phyloP scores from a whole-genome alignment of 1,140 invertebrate genomes.

The Brachionus rubens region DNA sequence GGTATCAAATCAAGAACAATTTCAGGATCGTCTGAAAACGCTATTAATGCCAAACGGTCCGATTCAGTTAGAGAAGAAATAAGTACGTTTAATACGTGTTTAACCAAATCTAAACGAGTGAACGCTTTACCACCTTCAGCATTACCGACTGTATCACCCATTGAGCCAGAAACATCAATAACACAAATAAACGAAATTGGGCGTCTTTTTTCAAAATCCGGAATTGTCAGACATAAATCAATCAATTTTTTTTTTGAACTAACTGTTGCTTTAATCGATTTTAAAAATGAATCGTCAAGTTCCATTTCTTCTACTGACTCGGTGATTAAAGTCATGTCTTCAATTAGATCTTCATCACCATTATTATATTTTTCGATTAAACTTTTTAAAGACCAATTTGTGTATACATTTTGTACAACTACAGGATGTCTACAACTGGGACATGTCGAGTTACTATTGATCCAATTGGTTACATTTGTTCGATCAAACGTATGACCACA shows the following conservation, averaged over 20 bases:
- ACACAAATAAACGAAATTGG: conserved; percentile 38
- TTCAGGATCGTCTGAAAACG: background rate
- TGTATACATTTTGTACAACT: background rate
- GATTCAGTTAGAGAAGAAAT: conserved; percentile 11
- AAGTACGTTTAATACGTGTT: conserved; percentile 37
- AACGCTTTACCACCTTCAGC: conserved; percentile 7
- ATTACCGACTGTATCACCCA: background rate
- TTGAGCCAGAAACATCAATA: conserved; percentile 40
- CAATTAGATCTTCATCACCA: background rate
- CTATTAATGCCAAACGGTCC: conserved; percentile 7
- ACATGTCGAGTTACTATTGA: background rate
- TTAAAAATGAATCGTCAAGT: background rate
- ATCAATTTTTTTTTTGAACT: background rate
- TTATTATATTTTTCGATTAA: conserved; percentile 25
- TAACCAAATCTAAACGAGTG: conserved; percentile 25
- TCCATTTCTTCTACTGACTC: conserved; percentile 5
- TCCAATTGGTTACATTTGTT: background rate
- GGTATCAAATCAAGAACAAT: background rate
- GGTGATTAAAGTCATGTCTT: background rate
- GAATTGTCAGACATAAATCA: background rate
- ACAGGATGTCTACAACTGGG: background rate
- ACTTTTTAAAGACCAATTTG: conserved; percentile 39
- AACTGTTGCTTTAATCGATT: background rate
- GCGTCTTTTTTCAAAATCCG: background rate
- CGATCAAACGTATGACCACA: conserved; percentile 39